A percentile compares a stretch with the other conserved stretches of the same genome.
phyloP scores from a whole-genome alignment of 2,797 vertebrate species.

The Platalea minor region DNA sequence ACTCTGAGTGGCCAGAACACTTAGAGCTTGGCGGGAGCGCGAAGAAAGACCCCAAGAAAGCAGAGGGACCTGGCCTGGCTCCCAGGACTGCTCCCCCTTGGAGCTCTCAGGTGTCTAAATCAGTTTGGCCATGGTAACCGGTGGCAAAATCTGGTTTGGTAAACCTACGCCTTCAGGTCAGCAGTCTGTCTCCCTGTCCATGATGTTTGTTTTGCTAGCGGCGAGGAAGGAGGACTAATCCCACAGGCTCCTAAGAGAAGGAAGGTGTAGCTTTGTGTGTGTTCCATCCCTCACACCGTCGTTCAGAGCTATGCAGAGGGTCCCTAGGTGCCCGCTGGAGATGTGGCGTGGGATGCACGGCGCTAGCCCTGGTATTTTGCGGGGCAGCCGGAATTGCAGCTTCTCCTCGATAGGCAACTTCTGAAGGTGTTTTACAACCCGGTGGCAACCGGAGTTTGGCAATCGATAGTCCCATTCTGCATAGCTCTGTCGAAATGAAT shows the following conservation, averaged over 20 bases:
- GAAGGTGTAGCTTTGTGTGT: constrained; percentile 72
- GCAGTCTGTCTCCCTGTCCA: neutral
- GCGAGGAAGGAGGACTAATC: constrained; percentile 27
- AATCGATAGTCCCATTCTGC: constrained; percentile 44
- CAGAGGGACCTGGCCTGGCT: neutral
- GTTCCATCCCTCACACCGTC: constrained; percentile 67
- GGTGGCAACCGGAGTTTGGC: neutral
- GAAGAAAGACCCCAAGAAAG: neutral
- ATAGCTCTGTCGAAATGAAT: constrained; percentile 59
- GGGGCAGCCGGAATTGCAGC: neutral
- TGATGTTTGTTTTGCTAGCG: constrained; percentile 19
- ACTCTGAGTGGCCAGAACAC: neutral
- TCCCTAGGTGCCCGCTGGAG: neutral
- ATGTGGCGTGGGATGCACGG: neutral
- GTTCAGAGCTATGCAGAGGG: constrained; percentile 73
- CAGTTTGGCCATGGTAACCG: constrained; percentile 66
- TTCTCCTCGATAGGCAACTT: neutral
- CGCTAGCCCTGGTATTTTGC: neutral
- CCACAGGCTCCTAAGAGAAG: constrained; percentile 40
- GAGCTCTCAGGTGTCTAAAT: constrained; percentile 61
- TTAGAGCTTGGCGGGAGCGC: constrained; percentile 2
- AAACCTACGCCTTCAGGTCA: constrained; percentile 40
- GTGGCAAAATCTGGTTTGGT: constrained; percentile 69
- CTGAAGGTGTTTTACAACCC: neutral
- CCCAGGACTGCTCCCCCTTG: constrained; percentile 27